Conservation (phyloP, 2,113 vertebrate species). For the Lamprologus lemairii region DNA sequence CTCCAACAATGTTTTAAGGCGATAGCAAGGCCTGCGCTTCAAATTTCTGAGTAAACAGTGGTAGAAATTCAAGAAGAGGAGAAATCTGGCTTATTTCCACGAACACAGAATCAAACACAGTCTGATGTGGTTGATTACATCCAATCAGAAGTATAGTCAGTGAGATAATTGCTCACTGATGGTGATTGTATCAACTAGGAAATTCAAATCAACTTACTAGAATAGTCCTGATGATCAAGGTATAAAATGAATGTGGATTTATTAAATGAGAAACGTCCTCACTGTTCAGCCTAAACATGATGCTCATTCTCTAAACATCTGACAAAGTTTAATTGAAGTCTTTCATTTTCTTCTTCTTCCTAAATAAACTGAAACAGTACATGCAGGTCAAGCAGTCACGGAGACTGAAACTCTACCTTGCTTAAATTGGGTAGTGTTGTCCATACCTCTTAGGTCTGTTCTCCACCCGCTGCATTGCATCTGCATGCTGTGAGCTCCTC, state of each 20-base stretch:
- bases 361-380: neutral
- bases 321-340: neutral
- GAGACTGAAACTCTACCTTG: conserved; percentile 33
- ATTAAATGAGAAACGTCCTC: neutral
- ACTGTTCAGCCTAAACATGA: neutral
- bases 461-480: conserved; percentile 54
- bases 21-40: neutral
- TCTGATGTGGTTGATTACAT: conserved; percentile 9
- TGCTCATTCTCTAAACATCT: neutral
- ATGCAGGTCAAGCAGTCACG: neutral
- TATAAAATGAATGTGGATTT: neutral
- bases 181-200: neutral
- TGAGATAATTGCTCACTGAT: conserved; percentile 8
- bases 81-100: neutral
- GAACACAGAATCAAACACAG: neutral
- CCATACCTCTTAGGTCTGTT: conserved; percentile 1
- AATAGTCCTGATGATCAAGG: neutral
- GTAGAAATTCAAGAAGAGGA: neutral
- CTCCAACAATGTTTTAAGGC: neutral
- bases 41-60: neutral
- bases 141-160: conserved; percentile 18
- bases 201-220: conserved; percentile 1
- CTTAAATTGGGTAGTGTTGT: neutral
- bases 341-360: neutral
- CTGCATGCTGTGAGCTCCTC: conserved; percentile 17